Conservation (phyloP, 2,888 invertebrate species). For the Craniophora ligustri region DNA sequence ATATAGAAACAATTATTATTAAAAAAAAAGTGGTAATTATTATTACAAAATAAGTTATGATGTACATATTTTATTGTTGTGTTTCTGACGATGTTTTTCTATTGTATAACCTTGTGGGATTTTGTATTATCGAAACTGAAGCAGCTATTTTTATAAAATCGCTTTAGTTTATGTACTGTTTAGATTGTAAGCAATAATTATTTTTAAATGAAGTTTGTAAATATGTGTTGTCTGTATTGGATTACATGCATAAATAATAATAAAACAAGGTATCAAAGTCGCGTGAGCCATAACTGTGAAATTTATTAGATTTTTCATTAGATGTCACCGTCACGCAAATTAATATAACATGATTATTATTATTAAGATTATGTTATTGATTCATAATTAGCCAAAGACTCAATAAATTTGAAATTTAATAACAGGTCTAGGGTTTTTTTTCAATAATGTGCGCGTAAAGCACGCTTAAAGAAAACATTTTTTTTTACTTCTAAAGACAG, state of each 20-base stretch:
- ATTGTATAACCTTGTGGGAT: slow-evolving; percentile 32
- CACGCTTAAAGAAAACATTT: neutral
- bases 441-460: too few relatives aligned
- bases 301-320: too few relatives aligned
- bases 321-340: too few relatives aligned
- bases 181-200: slow-evolving; percentile 48
- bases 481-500: slow-evolving; percentile 13
- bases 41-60: slow-evolving; percentile 9
- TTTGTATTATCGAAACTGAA: slow-evolving; percentile 35
- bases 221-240: slow-evolving; percentile 19
- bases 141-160: slow-evolving; percentile 45
- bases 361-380: too few relatives aligned
- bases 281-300: too few relatives aligned
- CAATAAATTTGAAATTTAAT: too few relatives aligned
- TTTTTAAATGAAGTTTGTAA: slow-evolving; percentile 40
- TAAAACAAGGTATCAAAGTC: slow-evolving; percentile 2
- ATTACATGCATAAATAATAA: slow-evolving; percentile 42
- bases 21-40: slow-evolving; percentile 9
- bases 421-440: too few relatives aligned
- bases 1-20: slow-evolving; percentile 7
- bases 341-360: too few relatives aligned
- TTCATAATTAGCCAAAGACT: too few relatives aligned
- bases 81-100: slow-evolving; percentile 34
- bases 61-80: slow-evolving; percentile 44
- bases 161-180: slow-evolving; percentile 46